Base-by-base conservation (phyloP, 1,140 invertebrate species). In the Trichogramma pretiosum region DNA sequence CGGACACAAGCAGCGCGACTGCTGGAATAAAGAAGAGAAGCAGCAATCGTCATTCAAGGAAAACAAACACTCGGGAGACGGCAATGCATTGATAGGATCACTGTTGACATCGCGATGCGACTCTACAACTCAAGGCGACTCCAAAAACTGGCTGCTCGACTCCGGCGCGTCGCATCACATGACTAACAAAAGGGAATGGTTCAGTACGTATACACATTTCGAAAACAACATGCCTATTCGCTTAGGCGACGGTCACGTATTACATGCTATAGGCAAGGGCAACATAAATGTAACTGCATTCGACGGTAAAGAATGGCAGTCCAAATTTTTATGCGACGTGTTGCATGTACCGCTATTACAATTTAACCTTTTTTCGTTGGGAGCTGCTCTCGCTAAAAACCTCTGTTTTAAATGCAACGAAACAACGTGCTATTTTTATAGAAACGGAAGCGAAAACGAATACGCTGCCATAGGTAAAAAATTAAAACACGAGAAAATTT, bases 331-430 rank as follows among this genome's bases (percentile, higher is more conserved):
- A 8, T 39, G 58, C 0, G 57, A 70, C 38, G 64, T 71, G 0
- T 39, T 68, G 32, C 65, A 52, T 53, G 61, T 67, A 18, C 64
- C 68, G 0, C 55, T 65, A 47, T 34, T 74, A 16, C 57, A 64
- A 41, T 63, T 43, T 21, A 72, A 72, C 51, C 45, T 72, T n/a
- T 67, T 72, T 23, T 70, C 63, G 19, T 55, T 63, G 7, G 60
- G 56, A 16, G n/a, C 53, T 14, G 59, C 49, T 1, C 36, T 64
- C 7, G 56, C 61, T 22, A 59, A 60, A 14, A 57, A 50, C 13
- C 39, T 28, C 5, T 13, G 37, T 18, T 44, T 59, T 41, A 13
- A 39, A 59, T 62, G 58, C 45, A 50, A 57, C 4, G 52, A 30
- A 5, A 10, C 13, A 2, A 46, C 16, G 2, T n/a, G n/a, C n/a